A percentile compares a stretch with the other conserved stretches of the same genome.
These are phyloP conservation scores for Epinephelus awoara DNA, from an alignment of 2,797 vertebrate species.

Conservation along the genomic window DNA sequence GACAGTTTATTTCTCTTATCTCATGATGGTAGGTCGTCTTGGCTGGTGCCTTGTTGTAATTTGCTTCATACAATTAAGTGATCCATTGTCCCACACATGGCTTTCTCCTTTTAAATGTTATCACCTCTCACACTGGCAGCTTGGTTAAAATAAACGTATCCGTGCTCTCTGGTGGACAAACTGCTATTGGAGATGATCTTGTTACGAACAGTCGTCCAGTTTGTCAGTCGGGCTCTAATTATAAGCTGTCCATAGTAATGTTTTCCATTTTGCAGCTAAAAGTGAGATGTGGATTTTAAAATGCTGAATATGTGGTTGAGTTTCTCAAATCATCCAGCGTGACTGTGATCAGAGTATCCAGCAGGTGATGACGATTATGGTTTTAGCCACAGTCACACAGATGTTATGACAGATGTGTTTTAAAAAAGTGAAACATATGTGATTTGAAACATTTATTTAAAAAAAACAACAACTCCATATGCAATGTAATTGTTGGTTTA, in stretches of 20 bases:
- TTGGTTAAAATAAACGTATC: accelerated
- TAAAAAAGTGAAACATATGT: neutral
- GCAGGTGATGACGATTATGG: neutral
- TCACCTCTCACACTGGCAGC: no score
- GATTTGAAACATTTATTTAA: neutral
- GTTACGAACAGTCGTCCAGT: neutral
- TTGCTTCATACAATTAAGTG: no score
- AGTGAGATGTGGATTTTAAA: neutral
- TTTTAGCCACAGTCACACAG: neutral
- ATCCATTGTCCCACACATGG: no score
- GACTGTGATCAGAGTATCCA: neutral
- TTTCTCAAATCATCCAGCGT: neutral
- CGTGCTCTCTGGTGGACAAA: no score
- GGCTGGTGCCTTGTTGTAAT: no score
- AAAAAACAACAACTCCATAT: neutral
- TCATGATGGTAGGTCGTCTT: no score
- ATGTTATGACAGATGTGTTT: no score
- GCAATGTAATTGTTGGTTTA: neutral
- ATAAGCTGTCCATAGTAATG: accelerated
- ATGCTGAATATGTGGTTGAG: neutral
- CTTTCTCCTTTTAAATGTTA: no score
- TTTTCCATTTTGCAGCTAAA: neutral
- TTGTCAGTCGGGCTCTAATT: neutral
- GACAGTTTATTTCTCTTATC: no score
- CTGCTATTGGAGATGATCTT: no score